Evolutionary conservation across 2,888 invertebrate genomes (phyloP).

Genomic region (Agriopis aurantiaria): DNA sequence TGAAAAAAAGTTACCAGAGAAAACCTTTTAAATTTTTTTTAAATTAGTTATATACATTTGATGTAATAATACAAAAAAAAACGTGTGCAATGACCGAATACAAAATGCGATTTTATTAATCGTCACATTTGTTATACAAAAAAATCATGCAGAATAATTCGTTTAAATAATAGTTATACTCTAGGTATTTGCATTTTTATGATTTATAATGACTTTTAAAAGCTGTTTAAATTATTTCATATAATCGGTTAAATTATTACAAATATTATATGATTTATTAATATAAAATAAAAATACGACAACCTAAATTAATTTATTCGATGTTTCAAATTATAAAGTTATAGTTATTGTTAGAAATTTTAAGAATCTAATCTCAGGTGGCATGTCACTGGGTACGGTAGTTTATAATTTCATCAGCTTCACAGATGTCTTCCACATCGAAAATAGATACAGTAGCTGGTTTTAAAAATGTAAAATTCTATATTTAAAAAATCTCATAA

Average conservation of each 20-base stretch:
- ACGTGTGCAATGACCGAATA: conserved; percentile 22
- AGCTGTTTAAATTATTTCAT: neutral
- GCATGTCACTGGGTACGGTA: too few species aligned
- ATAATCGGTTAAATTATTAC: neutral
- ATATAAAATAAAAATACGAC: neutral
- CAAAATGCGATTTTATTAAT: conserved; percentile 17
- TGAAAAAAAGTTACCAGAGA: too few species aligned
- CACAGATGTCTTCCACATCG: neutral
- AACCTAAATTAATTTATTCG: too few species aligned
- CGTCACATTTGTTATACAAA: conserved; percentile 22
- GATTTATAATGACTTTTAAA: conserved; percentile 3
- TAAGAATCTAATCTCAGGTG: neutral
- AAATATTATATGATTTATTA: neutral
- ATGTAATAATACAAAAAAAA: neutral
- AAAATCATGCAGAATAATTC: conserved; percentile 2
- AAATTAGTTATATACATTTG: too few species aligned
- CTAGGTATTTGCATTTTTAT: neutral
- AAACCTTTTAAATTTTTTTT: too few species aligned
- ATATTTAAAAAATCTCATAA: conserved; percentile 33
- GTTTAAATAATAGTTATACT: neutral
- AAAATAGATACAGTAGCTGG: neutral
- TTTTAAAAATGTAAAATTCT: conserved; percentile 12
- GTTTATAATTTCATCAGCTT: too few species aligned
- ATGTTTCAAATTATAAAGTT: too few species aligned
- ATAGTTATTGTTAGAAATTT: neutral